Conservation (phyloP, 2,797 vertebrate species). For the Steatocranus sp. region DNA sequence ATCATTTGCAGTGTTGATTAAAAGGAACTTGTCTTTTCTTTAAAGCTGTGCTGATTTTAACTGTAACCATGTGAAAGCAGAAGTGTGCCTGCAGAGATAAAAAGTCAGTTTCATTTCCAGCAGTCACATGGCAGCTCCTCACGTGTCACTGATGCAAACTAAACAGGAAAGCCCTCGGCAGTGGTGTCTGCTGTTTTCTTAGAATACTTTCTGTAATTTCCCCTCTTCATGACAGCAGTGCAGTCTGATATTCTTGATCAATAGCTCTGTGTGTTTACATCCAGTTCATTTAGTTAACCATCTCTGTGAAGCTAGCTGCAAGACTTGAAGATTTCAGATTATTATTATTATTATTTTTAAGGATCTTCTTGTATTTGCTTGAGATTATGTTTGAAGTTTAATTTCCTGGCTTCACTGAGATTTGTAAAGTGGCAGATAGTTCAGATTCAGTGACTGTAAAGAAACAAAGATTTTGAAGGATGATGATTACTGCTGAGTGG, state of each 20-base stretch:
- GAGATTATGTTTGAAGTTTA: neutral
- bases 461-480: neutral
- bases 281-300: neutral
- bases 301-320: neutral
- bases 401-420: neutral
- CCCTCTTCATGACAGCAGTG: neutral
- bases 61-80: neutral
- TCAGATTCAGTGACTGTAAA: neutral
- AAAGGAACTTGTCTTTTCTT: neutral
- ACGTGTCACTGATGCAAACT: neutral
- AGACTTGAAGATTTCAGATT: neutral
- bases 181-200: neutral
- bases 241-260: neutral
- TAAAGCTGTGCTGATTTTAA: neutral
- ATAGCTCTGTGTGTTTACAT: neutral
- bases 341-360: accelerated
- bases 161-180: neutral
- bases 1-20: neutral
- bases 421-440: neutral
- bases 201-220: neutral
- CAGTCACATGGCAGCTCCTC: slow-evolving; percentile 1
- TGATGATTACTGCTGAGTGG: neutral
- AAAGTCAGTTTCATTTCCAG: slow-evolving; percentile 47
- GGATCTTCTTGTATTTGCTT: neutral
- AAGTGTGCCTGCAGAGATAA: neutral